Evolutionary conservation across 2,797 vertebrate genomes (phyloP), one percentile per base, ranked within the genome.

Genomic region (Pseudochirops cupreus): DNA sequence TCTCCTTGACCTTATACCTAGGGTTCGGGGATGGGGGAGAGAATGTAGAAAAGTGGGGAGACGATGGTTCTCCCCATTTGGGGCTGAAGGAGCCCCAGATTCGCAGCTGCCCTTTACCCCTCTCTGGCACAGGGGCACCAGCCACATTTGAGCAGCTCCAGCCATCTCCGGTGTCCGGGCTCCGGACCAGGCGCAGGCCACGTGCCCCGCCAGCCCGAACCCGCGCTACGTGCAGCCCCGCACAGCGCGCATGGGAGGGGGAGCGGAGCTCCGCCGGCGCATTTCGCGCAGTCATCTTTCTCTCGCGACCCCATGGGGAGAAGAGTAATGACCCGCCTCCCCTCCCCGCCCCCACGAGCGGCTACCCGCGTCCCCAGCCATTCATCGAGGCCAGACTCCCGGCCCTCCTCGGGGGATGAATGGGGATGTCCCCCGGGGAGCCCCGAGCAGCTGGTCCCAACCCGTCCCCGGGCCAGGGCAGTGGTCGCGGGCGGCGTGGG

Each of bases 161-260:
- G 52, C 10, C 46, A 54, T 56, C 59, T 13, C 1, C 11, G 31
- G 9, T 56, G 56, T 13, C 1, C 7, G 31, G 9, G 91, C 54
- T 10, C 16, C 0, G 28, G 59, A 1, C 7, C n/a, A 57, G 56
- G 52, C 29, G 10, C 11, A 52, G 39, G n/a, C 33, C 0, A 58
- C 87, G 3, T 16, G 39, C 91, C 11, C 0, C 1, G 92, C 54
- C 0, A 6, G 33, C 59, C 90, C 96, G 97, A 94, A 97, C 21
- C 94, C n/a, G 1, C 14, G 29, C 97, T 97, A 98, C 98, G 97
- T 98, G 98, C 97, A 0, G 92, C 55, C 53, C 91, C 39, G 95
- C 97, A 97, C 91, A 92, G 94, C 91, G 91, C 92, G 0, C 59
- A 31, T 28, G 59, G 59, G 59, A 59, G 58, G 31, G 59, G 59